Evolutionary conservation across 2,113 vertebrate genomes (phyloP).

Genomic region (Butorides virescens): DNA sequence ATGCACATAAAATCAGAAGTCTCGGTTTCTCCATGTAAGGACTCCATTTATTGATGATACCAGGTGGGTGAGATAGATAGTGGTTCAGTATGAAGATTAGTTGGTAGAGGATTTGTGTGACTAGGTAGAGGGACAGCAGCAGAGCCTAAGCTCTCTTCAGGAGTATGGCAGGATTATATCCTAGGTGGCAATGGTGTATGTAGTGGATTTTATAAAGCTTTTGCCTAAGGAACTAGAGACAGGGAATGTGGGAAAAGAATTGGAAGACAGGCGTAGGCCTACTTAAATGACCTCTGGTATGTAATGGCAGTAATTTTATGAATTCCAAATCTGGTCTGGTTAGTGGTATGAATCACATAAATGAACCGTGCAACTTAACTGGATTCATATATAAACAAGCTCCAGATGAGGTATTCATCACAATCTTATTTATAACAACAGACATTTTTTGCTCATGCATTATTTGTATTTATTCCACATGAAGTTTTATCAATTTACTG

Average conservation of each 20-base stretch:
- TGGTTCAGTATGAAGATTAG: neutral
- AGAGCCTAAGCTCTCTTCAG: neutral
- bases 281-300: neutral
- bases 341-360: neutral
- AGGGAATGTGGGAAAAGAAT: neutral
- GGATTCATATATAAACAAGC: neutral
- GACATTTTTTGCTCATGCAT: neutral
- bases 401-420: neutral
- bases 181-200: neutral
- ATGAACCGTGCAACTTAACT: neutral
- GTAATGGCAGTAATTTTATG: neutral
- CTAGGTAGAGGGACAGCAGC: neutral
- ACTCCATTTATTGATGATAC: neutral
- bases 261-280: neutral
- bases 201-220: neutral
- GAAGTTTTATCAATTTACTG: neutral
- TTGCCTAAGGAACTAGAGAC: neutral
- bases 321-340: neutral
- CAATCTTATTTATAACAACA: neutral
- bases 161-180: neutral
- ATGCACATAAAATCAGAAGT: neutral
- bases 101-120: neutral
- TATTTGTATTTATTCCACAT: neutral
- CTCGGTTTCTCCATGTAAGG: neutral
- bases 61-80: accelerated